phyloP scores from a whole-genome alignment of 1,140 invertebrate genomes.

The Chelonus insularis region DNA sequence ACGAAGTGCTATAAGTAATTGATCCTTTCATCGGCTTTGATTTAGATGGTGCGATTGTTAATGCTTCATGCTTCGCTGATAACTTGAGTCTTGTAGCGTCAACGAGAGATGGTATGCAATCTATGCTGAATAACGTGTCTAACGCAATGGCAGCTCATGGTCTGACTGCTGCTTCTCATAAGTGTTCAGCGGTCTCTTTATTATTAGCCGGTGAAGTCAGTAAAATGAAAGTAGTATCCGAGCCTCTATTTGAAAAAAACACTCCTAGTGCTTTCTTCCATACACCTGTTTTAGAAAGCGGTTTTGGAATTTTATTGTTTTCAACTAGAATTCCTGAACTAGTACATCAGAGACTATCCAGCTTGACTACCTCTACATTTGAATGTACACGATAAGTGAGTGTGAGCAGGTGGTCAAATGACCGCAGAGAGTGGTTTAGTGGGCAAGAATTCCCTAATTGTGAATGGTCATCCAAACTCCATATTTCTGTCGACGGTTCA shows the following conservation, averaged over 20 bases:
- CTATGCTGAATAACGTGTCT: too few relatives aligned
- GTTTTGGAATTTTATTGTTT: not conserved
- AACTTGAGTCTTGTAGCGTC: too few relatives aligned
- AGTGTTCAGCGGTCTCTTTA: not conserved
- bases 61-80: too few relatives aligned
- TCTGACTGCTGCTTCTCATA: not conserved
- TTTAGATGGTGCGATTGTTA: too few relatives aligned
- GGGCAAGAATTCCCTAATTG: not conserved
- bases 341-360: not conserved
- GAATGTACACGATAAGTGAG: too few relatives aligned
- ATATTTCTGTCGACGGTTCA: not conserved
- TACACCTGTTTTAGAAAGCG: not conserved
- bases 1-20: too few relatives aligned
- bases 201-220: not conserved
- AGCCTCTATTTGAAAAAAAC: not conserved
- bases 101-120: too few relatives aligned
- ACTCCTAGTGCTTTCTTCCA: not conserved
- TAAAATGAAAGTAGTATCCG: not conserved
- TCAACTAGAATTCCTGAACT: not conserved
- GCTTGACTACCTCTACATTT: not conserved
- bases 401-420: not conserved
- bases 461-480: not conserved
- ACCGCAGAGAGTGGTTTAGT: not conserved
- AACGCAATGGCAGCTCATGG: not conserved
- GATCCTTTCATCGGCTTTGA: too few relatives aligned